These are phyloP conservation scores for Hippopotamyrus pictus DNA, from an alignment of 2,797 vertebrate species.

Conservation along the genomic window DNA sequence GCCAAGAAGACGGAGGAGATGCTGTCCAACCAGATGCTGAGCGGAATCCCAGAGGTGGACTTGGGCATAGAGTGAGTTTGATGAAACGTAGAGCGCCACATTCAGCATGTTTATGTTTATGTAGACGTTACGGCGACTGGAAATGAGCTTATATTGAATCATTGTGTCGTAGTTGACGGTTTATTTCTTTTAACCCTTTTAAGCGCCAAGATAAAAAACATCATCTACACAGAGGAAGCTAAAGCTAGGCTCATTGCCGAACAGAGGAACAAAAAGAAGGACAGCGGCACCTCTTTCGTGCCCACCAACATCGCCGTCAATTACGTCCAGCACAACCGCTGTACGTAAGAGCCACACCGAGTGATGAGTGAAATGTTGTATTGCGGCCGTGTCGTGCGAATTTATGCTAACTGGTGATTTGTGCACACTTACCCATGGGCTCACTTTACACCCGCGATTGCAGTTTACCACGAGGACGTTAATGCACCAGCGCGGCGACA, in stretches of 20 bases:
- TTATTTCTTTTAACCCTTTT: neutral
- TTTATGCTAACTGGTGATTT: neutral
- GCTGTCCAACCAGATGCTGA: conserved; percentile 98
- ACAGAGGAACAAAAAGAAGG: conserved; percentile 96
- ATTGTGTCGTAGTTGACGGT: neutral
- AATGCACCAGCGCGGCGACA: conserved; percentile 84
- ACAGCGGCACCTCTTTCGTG: conserved; percentile 90
- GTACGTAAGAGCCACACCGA: conserved; percentile 62
- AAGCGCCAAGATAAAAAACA: conserved; percentile 97
- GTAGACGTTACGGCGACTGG: neutral
- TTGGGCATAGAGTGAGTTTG: conserved; percentile 85
- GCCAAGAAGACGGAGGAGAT: conserved; percentile 98
- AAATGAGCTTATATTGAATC: neutral
- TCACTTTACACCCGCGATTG: neutral
- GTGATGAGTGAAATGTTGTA: neutral
- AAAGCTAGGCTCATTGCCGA: conserved; percentile 90
- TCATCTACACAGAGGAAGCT: conserved; percentile 90
- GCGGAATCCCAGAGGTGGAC: conserved; percentile 94
- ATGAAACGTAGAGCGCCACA: neutral
- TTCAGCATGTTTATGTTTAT: neutral
- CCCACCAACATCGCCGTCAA: conserved; percentile 98
- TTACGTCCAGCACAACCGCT: conserved; percentile 95
- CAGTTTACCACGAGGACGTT: conserved; percentile 90
- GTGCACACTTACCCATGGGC: neutral
- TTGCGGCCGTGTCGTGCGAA: neutral